Conservation (phyloP, 2,113 vertebrate genomes). For the Notarius quadriscutis region DNA sequence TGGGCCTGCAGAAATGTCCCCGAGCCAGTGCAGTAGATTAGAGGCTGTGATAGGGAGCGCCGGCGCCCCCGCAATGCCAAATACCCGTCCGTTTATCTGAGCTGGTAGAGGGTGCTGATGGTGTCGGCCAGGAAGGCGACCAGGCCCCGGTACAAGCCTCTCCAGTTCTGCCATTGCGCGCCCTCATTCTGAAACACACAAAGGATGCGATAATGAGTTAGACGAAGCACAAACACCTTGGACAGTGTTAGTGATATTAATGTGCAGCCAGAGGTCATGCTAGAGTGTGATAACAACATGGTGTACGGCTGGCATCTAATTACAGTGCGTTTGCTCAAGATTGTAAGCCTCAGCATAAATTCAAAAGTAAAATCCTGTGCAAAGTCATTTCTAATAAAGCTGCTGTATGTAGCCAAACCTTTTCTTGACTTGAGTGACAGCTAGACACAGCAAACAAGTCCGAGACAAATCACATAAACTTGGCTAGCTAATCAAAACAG, state of each 20-base stretch:
- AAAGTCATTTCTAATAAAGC: not conserved
- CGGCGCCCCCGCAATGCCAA: slow-evolving; percentile 33
- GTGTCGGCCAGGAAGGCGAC: slow-evolving; percentile 68
- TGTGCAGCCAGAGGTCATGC: not conserved
- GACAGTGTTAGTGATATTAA: not conserved
- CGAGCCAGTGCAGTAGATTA: slow-evolving; percentile 42
- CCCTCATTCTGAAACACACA: slow-evolving; percentile 57
- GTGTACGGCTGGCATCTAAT: not conserved
- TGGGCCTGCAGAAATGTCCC: slow-evolving; percentile 55
- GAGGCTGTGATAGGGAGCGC: slow-evolving; percentile 39
- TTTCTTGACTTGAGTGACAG: not conserved
- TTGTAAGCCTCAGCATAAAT: not conserved
- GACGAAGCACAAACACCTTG: not conserved
- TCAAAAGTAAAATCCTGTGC: not conserved
- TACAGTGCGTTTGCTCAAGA: not conserved
- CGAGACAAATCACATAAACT: not conserved
- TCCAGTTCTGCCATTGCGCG: slow-evolving; percentile 68
- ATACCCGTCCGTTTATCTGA: slow-evolving; percentile 59
- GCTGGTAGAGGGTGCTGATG: slow-evolving; percentile 66
- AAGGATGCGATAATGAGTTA: not conserved
- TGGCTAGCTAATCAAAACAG: not conserved
- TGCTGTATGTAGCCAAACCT: not conserved
- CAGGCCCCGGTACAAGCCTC: slow-evolving; percentile 63
- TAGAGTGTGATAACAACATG: not conserved
- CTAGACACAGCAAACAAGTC: not conserved